phyloP scores from a whole-genome alignment of 2,113 vertebrate species.

The Tonatia bakeri region DNA sequence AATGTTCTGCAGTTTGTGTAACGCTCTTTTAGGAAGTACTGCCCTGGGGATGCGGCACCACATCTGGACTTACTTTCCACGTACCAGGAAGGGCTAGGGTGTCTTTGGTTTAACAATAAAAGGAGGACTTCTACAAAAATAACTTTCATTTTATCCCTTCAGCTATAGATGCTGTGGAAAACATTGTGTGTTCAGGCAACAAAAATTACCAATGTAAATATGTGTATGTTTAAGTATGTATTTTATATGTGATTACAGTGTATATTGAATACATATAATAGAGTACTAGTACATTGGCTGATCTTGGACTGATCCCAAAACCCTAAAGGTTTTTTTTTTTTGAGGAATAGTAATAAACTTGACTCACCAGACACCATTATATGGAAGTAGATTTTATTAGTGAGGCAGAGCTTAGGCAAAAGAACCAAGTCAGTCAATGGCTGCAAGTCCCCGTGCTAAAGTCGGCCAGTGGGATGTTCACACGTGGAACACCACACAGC shows the following conservation, averaged over 20 bases:
- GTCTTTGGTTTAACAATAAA: neutral
- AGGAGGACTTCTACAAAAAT: neutral
- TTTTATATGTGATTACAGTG: neutral
- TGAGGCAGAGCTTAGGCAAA: neutral
- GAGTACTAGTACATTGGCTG: neutral
- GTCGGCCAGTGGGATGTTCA: rapidly evolving
- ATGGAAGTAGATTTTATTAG: neutral
- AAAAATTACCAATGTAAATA: neutral
- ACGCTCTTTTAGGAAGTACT: neutral
- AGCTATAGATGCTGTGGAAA: neutral
- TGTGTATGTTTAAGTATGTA: neutral
- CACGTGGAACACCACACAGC: rapidly evolving
- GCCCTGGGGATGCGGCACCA: neutral
- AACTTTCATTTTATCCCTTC: neutral
- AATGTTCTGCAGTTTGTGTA: neutral
- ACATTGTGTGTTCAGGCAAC: neutral
- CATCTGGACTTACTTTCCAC: neutral
- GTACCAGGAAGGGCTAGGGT: neutral
- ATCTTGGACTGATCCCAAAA: neutral
- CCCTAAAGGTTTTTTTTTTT: neutral
- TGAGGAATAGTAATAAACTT: neutral
- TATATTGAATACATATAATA: neutral
- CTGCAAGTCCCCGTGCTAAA: neutral
- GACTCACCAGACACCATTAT: neutral
- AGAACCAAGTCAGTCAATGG: neutral